These are phyloP conservation scores for Ochropacha duplaris DNA, from an alignment of 2,888 invertebrate genomes.

Conservation along the genomic window DNA sequence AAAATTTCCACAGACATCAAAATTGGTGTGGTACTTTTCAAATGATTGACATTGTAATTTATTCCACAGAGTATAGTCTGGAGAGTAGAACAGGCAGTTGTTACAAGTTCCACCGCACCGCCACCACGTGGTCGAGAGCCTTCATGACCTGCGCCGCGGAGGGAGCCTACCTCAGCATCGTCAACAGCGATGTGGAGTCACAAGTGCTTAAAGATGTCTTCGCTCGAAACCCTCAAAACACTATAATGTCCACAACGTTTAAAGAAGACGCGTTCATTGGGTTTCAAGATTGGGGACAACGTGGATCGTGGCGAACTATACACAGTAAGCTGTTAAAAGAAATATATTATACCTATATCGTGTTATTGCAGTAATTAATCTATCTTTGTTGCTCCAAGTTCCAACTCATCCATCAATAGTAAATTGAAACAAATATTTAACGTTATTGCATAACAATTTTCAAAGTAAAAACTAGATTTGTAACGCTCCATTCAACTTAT, in stretches of 20 bases:
- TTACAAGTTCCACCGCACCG: slow-evolving; percentile 15
- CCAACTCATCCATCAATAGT: no score
- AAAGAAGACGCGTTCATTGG: slow-evolving; percentile 1
- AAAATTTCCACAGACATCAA: no score
- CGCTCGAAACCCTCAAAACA: slow-evolving; percentile 1
- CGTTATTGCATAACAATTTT: no score
- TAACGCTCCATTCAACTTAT: no score
- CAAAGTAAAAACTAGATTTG: no score
- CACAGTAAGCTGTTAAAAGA: slow-evolving; percentile 7
- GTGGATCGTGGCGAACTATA: slow-evolving; percentile 11
- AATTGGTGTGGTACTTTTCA: no score
- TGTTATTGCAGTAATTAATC: no score
- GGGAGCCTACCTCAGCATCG: slow-evolving; percentile 16
- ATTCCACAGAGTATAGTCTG: slow-evolving; percentile 10
- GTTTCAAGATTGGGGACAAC: background rate
- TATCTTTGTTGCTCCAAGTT: no score
- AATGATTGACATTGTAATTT: background rate
- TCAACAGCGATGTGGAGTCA: slow-evolving; percentile 12
- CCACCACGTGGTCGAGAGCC: slow-evolving; percentile 9
- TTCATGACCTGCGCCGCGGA: slow-evolving; percentile 15
- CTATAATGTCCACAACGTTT: background rate
- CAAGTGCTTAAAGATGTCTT: background rate
- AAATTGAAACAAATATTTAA: no score
- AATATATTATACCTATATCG: no score
- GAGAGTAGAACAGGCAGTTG: slow-evolving; percentile 11